Conservation (phyloP, 2,797 vertebrate genomes). For the Eospalax fontanierii region DNA sequence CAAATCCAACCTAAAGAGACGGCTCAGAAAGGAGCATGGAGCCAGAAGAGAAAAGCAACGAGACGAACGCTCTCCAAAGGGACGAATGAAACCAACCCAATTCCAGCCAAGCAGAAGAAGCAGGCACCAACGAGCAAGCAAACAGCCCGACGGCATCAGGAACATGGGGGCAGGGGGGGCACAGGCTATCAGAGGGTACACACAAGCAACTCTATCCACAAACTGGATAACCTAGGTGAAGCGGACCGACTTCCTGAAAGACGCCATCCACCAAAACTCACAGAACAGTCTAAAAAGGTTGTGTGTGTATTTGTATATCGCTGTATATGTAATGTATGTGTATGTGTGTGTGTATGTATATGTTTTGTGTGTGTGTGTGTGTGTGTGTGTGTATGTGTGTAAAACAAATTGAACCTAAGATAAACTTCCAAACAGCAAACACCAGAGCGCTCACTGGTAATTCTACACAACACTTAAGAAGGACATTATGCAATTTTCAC, state of each 20-base stretch:
- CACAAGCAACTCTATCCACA: neutral
- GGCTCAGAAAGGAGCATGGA: neutral
- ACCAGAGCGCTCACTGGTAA: neutral
- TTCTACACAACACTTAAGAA: neutral
- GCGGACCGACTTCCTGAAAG: neutral
- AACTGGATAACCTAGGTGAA: neutral
- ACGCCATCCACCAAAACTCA: neutral
- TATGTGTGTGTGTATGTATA: neutral
- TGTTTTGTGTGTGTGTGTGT: neutral
- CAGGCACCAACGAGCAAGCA: too few relatives aligned
- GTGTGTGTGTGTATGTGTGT: neutral
- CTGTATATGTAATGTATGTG: neutral
- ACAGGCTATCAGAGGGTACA: neutral
- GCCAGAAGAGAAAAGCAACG: neutral
- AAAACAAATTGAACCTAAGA: neutral
- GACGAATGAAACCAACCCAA: neutral
- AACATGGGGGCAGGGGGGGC: neutral
- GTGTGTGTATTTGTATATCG: neutral
- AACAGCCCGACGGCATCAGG: neutral
- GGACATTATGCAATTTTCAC: neutral
- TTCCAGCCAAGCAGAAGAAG: too few relatives aligned
- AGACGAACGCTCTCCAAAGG: neutral
- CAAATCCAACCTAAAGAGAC: neutral
- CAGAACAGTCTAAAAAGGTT: neutral
- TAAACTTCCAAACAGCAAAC: neutral